These are phyloP conservation scores for Sphaerophoria taeniata DNA, from an alignment of 2,888 invertebrate genomes.

Conservation along the genomic window DNA sequence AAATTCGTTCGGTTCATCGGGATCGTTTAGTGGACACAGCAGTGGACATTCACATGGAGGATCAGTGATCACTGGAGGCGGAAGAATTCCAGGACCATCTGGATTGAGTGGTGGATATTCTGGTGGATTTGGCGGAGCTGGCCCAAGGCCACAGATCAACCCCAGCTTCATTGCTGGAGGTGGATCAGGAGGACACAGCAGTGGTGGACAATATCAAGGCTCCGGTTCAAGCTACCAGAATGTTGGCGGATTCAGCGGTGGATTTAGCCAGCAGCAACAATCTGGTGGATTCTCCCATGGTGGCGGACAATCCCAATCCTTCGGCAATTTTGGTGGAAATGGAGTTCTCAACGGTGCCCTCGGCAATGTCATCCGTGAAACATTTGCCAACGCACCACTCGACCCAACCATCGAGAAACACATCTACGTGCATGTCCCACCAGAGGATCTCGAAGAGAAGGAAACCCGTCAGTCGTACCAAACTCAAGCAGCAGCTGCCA, in stretches of 20 bases:
- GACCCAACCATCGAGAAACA: conserved; percentile 89
- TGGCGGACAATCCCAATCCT: conserved; percentile 26
- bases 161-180: conserved; percentile 55
- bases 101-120: conserved; percentile 52
- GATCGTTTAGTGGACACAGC: conserved; percentile 14
- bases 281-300: conserved; percentile 38
- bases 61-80: conserved; percentile 59
- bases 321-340: conserved; percentile 49
- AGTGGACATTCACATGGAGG: conserved; percentile 40
- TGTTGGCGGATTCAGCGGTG: conserved; percentile 76
- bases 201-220: conserved; percentile 29
- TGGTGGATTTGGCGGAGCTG: conserved; percentile 30
- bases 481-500: conserved; percentile 86
- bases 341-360: conserved; percentile 73
- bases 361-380: conserved; percentile 76
- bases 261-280: conserved; percentile 43
- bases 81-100: conserved; percentile 58
- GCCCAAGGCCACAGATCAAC: conserved; percentile 55
- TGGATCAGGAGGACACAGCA: conserved; percentile 36
- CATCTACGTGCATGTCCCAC: conserved; percentile 94
- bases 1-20: conserved; percentile 48
- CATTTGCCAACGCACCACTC: conserved; percentile 80
- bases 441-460: conserved; percentile 90
- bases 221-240: conserved; percentile 61
- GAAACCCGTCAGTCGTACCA: conserved; percentile 86